phyloP scores from a whole-genome alignment of 2,888 invertebrate species.

The Agonum fuliginosum region DNA sequence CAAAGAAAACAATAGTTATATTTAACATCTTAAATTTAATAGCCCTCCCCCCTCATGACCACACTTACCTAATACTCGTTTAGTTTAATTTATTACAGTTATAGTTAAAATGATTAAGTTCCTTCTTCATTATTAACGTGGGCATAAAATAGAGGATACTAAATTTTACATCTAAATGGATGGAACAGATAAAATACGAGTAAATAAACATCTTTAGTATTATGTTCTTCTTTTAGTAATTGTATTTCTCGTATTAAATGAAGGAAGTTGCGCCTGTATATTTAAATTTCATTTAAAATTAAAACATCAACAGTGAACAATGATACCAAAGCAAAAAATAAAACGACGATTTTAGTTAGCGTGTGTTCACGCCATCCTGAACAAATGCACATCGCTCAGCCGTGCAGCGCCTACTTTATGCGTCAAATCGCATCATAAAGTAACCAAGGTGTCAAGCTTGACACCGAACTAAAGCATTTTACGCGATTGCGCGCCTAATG shows the following conservation, averaged over 20 bases:
- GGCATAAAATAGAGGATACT: no score
- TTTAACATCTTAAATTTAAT: no score
- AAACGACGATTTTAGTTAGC: not conserved
- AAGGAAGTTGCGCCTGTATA: not conserved
- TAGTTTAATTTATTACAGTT: no score
- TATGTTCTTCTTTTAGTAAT: no score
- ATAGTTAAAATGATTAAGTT: no score
- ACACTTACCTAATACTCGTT: no score
- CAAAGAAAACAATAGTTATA: no score
- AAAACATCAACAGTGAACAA: constrained; percentile 2
- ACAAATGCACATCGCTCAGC: not conserved
- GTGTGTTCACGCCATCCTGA: not conserved
- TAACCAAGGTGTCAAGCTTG: constrained; percentile 1
- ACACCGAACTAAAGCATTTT: constrained; percentile 4
- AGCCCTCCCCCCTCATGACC: no score
- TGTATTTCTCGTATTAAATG: not conserved
- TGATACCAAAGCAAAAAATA: not conserved
- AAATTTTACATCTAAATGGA: no score
- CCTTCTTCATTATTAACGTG: no score
- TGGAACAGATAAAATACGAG: no score
- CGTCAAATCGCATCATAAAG: constrained; percentile 25
- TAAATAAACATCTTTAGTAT: no score
- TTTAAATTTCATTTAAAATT: not conserved
- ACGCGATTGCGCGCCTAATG: constrained; percentile 25
- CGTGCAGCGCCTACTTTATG: not conserved